Evolutionary conservation across 2,888 invertebrate species (phyloP).

Genomic region (Actias luna): DNA sequence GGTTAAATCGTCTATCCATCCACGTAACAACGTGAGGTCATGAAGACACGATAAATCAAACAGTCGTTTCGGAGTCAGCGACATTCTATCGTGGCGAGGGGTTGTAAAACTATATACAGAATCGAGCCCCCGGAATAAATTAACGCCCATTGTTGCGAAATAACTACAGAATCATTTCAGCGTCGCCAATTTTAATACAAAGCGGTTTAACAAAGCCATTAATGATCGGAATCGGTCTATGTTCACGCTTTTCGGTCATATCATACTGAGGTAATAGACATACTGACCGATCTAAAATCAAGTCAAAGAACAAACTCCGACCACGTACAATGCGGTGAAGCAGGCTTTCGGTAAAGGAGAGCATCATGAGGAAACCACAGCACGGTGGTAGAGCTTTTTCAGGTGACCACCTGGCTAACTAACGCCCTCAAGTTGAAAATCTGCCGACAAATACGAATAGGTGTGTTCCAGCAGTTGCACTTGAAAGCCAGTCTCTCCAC

Average conservation of each 20-base stretch:
- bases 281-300: not conserved
- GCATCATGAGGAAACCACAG: too few relatives aligned
- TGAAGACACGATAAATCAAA: not conserved
- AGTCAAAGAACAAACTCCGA: too few relatives aligned
- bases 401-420: too few relatives aligned
- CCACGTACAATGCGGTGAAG: too few relatives aligned
- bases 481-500: too few relatives aligned
- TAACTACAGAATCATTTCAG: slow-evolving; percentile 5
- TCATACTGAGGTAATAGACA: not conserved
- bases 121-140: slow-evolving; percentile 58
- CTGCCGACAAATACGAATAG: too few relatives aligned
- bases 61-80: not conserved
- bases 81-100: not conserved
- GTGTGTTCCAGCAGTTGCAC: too few relatives aligned
- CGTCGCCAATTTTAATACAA: slow-evolving; percentile 4
- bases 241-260: not conserved
- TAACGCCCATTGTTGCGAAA: slow-evolving; percentile 26
- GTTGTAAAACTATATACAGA: slow-evolving; percentile 47
- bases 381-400: too few relatives aligned
- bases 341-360: too few relatives aligned
- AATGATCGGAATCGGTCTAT: slow-evolving; percentile 6
- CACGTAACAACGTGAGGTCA: not conserved
- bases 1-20: not conserved
- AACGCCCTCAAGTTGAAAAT: too few relatives aligned
- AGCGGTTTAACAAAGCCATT: not conserved